Percentiles rank a stretch among this genome's conserved stretches.
Conservation (phyloP, 2,113 vertebrate species). For the Pomatorhinus ruficollis region DNA sequence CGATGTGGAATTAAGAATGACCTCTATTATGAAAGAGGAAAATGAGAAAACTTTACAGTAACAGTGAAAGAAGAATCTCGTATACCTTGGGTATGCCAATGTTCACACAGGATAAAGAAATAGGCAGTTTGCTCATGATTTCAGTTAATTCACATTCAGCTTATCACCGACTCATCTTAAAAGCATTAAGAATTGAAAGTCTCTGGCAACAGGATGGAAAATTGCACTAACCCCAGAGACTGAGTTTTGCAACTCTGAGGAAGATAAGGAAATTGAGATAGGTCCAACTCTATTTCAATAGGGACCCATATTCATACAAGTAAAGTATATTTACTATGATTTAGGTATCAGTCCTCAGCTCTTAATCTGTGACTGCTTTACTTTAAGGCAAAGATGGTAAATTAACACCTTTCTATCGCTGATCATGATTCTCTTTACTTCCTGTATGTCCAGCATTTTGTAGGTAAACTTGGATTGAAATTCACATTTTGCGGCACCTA, state of each 20-base stretch:
- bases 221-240: neutral
- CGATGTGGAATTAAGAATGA: neutral
- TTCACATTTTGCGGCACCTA: neutral
- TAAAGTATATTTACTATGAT: neutral
- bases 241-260: accelerated
- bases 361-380: neutral
- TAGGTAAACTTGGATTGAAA: neutral
- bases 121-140: neutral
- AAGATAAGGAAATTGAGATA: neutral
- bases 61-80: neutral
- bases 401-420: neutral
- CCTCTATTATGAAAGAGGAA: neutral
- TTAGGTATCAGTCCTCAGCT: neutral
- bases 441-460: neutral
- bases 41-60: neutral
- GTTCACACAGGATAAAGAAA: neutral
- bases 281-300: neutral
- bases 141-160: neutral
- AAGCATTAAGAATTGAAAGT: neutral
- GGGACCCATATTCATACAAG: neutral
- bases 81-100: neutral
- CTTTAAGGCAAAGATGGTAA: neutral
- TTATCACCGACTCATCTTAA: neutral
- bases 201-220: neutral
- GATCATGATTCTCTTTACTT: neutral